A percentile compares a stretch with the other conserved stretches of the same genome.
Evolutionary conservation across 2,113 vertebrate species (phyloP).

Genomic region (Neogobius melanostomus): DNA sequence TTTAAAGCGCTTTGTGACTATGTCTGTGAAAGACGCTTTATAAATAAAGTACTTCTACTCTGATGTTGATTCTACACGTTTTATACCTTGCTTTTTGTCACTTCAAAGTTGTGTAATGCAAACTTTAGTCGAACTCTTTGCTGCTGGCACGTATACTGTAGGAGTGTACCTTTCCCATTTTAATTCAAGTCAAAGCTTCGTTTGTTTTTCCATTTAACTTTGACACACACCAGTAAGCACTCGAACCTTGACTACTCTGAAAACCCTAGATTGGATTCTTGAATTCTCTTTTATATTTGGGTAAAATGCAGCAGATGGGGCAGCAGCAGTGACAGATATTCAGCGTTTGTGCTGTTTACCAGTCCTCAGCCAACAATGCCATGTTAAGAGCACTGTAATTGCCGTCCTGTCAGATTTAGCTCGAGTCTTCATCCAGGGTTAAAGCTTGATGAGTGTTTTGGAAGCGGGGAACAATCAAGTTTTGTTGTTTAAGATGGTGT

Average conservation of each 20-base stretch:
- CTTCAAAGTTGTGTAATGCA: background rate
- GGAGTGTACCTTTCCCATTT: background rate
- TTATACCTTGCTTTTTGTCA: background rate
- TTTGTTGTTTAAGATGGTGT: slow-evolving; percentile 56
- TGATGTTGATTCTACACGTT: background rate
- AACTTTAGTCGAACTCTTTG: background rate
- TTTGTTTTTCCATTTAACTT: slow-evolving; percentile 8
- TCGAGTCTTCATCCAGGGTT: slow-evolving; percentile 55
- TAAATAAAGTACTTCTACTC: background rate
- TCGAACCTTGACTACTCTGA: slow-evolving; percentile 1
- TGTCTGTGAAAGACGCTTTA: too few species aligned
- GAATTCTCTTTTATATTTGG: slow-evolving; percentile 44
- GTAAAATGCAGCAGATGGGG: slow-evolving; percentile 42
- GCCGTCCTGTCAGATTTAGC: slow-evolving; percentile 65
- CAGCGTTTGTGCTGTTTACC: slow-evolving; percentile 45
- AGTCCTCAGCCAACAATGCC: slow-evolving; percentile 56
- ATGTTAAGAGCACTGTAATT: slow-evolving; percentile 68
- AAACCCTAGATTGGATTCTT: slow-evolving; percentile 19
- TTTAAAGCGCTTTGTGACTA: too few species aligned
- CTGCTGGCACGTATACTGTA: background rate
- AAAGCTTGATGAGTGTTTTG: slow-evolving; percentile 54
- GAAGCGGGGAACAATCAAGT: slow-evolving; percentile 54
- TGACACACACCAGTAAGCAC: background rate
- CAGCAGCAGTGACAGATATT: slow-evolving; percentile 51
- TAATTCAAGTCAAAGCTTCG: background rate